Conservation (phyloP, 2,888 invertebrate genomes). For the Steinernema scapterisci region DNA sequence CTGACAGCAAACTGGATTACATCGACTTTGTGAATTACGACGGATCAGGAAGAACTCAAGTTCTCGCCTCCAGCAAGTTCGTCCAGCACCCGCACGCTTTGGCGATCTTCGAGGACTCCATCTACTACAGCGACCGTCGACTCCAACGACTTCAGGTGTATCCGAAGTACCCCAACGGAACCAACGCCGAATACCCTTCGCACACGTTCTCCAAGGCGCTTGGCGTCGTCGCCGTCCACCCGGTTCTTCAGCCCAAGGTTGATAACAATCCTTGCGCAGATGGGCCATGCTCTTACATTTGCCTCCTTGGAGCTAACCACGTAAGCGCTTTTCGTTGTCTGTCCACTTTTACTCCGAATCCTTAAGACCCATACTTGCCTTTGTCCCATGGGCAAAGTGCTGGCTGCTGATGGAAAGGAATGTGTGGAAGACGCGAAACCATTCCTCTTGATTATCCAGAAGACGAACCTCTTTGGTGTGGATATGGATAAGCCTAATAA, state of each 20-base stretch:
- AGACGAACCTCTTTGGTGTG: conserved; percentile 79
- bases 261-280: conserved; percentile 78
- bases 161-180: conserved; percentile 67
- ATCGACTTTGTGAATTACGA: conserved; percentile 97
- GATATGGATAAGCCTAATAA: conserved; percentile 49
- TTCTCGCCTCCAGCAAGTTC: conserved; percentile 73
- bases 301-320: conserved; percentile 77
- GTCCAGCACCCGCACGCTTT: conserved; percentile 91
- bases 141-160: conserved; percentile 63
- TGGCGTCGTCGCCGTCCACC: conserved; percentile 92
- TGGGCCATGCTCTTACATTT: conserved; percentile 84
- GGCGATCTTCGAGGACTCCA: conserved; percentile 89
- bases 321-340: conserved; percentile 34
- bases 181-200: conserved; percentile 71
- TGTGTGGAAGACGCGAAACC: conserved; percentile 78
- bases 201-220: conserved; percentile 92
- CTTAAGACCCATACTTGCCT: conserved; percentile 78
- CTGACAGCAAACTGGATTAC: conserved; percentile 93
- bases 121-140: conserved; percentile 82
- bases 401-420: conserved; percentile 53
- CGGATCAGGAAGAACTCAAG: conserved; percentile 73
- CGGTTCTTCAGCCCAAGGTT: conserved; percentile 82
- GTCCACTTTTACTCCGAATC: neutral
- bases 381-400: conserved; percentile 80
- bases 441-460: conserved; percentile 88